These are phyloP conservation scores for Drosophila formosana DNA, from an alignment of 2,888 invertebrate species.

Conservation along the genomic window DNA sequence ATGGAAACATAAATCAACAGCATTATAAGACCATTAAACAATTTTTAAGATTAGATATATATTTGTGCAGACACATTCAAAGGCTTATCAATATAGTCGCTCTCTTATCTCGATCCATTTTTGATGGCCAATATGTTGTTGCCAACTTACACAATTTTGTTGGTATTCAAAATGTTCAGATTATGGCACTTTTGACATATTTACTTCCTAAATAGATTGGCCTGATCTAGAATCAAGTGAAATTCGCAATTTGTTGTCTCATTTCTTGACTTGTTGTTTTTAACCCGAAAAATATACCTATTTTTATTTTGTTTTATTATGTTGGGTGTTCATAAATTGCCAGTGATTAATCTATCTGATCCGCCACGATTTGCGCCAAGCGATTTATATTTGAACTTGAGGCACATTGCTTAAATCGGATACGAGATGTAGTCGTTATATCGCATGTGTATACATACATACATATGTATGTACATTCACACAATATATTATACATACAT, in stretches of 20 bases:
- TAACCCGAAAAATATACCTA: constrained; percentile 18
- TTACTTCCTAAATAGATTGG: constrained; percentile 29
- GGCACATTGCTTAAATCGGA: constrained; percentile 47
- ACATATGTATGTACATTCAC: constrained; percentile 4
- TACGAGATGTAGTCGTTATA: constrained; percentile 24
- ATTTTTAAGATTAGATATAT: constrained; percentile 23
- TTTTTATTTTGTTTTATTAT: constrained; percentile 50
- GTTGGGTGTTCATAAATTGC: constrained; percentile 66
- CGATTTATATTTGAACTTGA: constrained; percentile 80
- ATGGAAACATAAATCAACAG: constrained; percentile 7
- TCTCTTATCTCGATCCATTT: not conserved
- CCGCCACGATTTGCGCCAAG: constrained; percentile 57
- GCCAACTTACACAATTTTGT: not conserved
- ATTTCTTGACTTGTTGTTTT: constrained; percentile 18
- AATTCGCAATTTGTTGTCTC: constrained; percentile 24
- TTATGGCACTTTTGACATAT: constrained; percentile 10
- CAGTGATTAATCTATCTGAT: constrained; percentile 77
- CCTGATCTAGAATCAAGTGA: not conserved
- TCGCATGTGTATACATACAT: constrained; percentile 5
- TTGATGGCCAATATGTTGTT: not conserved
- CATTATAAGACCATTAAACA: constrained; percentile 6
- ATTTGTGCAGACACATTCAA: not conserved
- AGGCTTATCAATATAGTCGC: not conserved
- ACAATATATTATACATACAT: constrained; percentile 1
- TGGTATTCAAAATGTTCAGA: not conserved